phyloP scores from a whole-genome alignment of 2,888 invertebrate species.

The Parelbella ahira region DNA sequence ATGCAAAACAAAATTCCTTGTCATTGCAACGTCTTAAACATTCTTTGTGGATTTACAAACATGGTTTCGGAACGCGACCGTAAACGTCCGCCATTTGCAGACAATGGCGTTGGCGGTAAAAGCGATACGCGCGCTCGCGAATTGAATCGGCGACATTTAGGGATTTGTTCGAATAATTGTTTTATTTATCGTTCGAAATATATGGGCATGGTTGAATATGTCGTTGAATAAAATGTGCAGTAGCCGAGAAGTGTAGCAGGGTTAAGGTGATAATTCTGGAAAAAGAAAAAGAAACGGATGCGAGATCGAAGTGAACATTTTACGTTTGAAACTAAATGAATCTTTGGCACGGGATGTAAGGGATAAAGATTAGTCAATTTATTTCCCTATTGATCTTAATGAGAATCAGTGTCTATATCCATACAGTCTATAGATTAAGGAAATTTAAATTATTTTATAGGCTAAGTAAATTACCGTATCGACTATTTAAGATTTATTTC shows the following conservation, averaged over 20 bases:
- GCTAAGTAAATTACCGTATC: too few relatives aligned
- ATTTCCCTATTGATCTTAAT: too few relatives aligned
- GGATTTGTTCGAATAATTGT: conserved; percentile 51
- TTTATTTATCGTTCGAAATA: conserved; percentile 38
- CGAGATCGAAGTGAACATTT: too few relatives aligned
- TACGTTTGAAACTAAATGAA: too few relatives aligned
- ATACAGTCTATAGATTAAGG: too few relatives aligned
- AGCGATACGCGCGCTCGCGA: conserved; percentile 42
- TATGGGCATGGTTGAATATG: conserved; percentile 23
- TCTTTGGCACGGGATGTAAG: too few relatives aligned
- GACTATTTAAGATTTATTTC: too few relatives aligned
- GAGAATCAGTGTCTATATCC: too few relatives aligned
- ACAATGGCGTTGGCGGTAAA: conserved; percentile 67
- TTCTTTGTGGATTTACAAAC: conserved; percentile 47
- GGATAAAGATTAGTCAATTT: too few relatives aligned
- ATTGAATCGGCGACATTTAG: conserved; percentile 41
- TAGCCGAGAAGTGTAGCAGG: conserved; percentile 1
- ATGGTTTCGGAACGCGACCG: conserved; percentile 53
- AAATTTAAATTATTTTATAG: too few relatives aligned
- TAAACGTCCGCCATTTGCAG: conserved; percentile 69
- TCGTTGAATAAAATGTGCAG: conserved; percentile 16
- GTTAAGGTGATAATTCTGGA: conserved; percentile 11
- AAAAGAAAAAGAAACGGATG: neutral
- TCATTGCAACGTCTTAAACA: conserved; percentile 51
- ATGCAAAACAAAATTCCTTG: conserved; percentile 48